These are phyloP conservation scores for Hirtodrosophila alboralis DNA, from an alignment of 2,888 invertebrate species.

Conservation along the genomic window DNA sequence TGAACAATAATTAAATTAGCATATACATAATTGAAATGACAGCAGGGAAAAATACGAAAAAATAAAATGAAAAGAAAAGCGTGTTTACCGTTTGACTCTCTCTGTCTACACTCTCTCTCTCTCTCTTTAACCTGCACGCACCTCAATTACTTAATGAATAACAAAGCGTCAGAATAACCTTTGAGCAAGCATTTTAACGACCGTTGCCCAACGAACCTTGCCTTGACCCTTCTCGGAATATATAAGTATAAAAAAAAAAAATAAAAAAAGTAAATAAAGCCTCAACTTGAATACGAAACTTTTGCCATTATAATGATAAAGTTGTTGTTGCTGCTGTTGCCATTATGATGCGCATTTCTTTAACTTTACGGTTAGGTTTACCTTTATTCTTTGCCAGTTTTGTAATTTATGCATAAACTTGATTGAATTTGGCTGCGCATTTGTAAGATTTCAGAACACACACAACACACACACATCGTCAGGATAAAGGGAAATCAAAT, in stretches of 20 bases:
- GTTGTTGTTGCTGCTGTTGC: slow-evolving; percentile 45
- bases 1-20: slow-evolving; percentile 73
- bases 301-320: slow-evolving; percentile 72
- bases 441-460: slow-evolving; percentile 49
- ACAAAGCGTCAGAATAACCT: slow-evolving; percentile 43
- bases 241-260: slow-evolving; percentile 6
- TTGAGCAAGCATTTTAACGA: slow-evolving; percentile 59
- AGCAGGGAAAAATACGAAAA: slow-evolving; percentile 15
- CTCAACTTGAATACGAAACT: slow-evolving; percentile 54
- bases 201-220: slow-evolving; percentile 38
- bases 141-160: slow-evolving; percentile 75
- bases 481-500: slow-evolving; percentile 53
- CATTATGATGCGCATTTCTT: slow-evolving; percentile 39
- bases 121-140: slow-evolving; percentile 38
- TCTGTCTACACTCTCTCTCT: no score
- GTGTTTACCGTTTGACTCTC: no score
- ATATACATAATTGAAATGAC: slow-evolving; percentile 68
- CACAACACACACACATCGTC: slow-evolving; percentile 17
- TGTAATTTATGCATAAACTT: slow-evolving; percentile 73
- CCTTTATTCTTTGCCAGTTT: slow-evolving; percentile 10
- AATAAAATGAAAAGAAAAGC: slow-evolving; percentile 22
- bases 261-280: slow-evolving; percentile 28
- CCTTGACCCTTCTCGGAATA: slow-evolving; percentile 24
- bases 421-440: slow-evolving; percentile 69
- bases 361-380: slow-evolving; percentile 18